Percentiles rank a stretch among this genome's conserved stretches.
Conservation (phyloP, 2,113 vertebrate genomes). For the Hydrolagus affinis region DNA sequence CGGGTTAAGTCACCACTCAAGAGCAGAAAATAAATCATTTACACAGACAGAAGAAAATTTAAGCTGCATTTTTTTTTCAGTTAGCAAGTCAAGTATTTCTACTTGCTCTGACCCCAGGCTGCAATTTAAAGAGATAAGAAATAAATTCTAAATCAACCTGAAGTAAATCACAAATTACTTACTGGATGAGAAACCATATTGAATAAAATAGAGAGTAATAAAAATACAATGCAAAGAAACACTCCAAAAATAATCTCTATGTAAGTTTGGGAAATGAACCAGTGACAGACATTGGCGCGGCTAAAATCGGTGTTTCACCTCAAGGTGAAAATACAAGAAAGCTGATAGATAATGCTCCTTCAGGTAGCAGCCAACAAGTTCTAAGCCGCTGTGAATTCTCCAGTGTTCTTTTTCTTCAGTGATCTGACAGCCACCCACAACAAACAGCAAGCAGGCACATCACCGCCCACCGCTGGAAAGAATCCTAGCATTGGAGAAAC, state of each 20-base stretch:
- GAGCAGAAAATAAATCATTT: conserved; percentile 9
- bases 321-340: neutral
- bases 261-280: too few relatives aligned
- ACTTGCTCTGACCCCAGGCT: too few relatives aligned
- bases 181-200: neutral
- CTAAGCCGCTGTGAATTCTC: neutral
- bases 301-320: neutral
- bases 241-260: neutral
- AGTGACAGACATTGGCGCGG: too few relatives aligned
- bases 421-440: neutral
- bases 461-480: neutral
- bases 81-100: neutral
- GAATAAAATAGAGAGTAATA: neutral
- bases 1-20: neutral
- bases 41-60: neutral
- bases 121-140: too few relatives aligned
- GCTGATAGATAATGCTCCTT: neutral
- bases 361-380: neutral
- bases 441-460: neutral
- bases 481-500: conserved; percentile 17
- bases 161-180: neutral
- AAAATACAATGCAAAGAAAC: neutral
- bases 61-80: neutral
- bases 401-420: conserved; percentile 10
- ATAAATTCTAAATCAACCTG: too few relatives aligned